Evolutionary conservation across 2,113 vertebrate genomes (phyloP).

Genomic region (Catagonus wagneri): DNA sequence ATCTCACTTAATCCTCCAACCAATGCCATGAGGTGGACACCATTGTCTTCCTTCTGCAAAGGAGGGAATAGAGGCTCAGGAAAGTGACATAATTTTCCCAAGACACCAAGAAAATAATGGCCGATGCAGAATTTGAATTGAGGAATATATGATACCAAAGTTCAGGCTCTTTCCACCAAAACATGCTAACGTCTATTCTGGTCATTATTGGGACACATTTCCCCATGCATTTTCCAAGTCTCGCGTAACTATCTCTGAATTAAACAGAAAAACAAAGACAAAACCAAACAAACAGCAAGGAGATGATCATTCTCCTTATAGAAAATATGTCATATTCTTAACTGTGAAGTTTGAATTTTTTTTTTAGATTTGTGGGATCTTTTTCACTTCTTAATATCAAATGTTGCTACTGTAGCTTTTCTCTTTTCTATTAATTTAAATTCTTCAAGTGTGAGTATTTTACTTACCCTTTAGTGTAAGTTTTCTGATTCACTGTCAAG

Average conservation of each 20-base stretch:
- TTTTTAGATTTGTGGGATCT: background rate
- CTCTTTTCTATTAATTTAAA: conserved; percentile 30
- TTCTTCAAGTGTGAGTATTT: conserved; percentile 6
- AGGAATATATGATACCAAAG: background rate
- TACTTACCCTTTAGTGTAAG: background rate
- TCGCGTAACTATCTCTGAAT: background rate
- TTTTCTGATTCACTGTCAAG: conserved; percentile 23
- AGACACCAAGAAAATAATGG: conserved; percentile 2
- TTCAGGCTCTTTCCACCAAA: background rate
- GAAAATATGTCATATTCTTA: background rate
- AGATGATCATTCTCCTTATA: background rate
- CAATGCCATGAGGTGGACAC: background rate
- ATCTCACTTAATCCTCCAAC: conserved; percentile 31
- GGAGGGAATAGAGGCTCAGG: background rate
- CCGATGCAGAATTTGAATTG: conserved; percentile 6
- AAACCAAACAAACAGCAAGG: background rate
- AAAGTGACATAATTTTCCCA: conserved; percentile 6
- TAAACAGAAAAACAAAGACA: conserved; percentile 8
- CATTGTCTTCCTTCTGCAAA: background rate
- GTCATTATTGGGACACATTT: background rate
- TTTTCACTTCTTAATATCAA: conserved; percentile 34
- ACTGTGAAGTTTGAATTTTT: background rate
- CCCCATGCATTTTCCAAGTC: background rate
- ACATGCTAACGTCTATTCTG: background rate
- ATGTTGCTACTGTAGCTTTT: background rate